Evolutionary conservation across 2,888 invertebrate species (phyloP).

Genomic region (Lacanobia oleracea): DNA sequence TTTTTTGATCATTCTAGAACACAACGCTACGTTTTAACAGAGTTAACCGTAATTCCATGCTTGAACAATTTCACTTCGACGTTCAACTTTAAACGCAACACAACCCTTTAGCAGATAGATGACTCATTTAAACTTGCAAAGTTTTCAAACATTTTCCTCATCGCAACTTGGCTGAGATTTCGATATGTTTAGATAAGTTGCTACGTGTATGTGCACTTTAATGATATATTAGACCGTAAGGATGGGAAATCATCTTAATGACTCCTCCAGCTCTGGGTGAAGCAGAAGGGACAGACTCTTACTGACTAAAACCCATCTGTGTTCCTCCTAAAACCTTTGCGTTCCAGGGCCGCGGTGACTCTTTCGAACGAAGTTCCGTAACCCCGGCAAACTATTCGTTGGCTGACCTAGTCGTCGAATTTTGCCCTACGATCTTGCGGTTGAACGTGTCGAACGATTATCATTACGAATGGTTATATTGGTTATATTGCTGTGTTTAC

Average conservation of each 20-base stretch:
- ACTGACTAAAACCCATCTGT: no score
- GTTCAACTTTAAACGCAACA: background rate
- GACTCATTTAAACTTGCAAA: background rate
- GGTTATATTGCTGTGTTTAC: background rate
- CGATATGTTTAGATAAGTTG: slow-evolving; percentile 20
- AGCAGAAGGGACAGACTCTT: no score
- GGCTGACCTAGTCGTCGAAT: background rate
- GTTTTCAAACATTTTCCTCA: slow-evolving; percentile 39
- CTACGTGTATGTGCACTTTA: slow-evolving; percentile 11
- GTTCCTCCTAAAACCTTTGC: no score
- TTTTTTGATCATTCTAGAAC: background rate
- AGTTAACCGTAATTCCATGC: background rate
- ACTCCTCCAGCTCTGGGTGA: no score
- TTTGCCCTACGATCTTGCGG: slow-evolving; percentile 9
- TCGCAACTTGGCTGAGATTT: slow-evolving; percentile 16
- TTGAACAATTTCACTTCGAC: background rate
- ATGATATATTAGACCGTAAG: background rate
- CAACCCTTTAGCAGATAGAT: background rate
- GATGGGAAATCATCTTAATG: no score
- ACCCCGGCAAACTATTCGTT: no score
- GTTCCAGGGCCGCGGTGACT: no score
- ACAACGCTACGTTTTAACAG: background rate
- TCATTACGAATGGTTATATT: background rate
- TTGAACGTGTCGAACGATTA: background rate
- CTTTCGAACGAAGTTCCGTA: no score